A percentile compares a stretch with the other conserved stretches of the same genome.
phyloP scores from a whole-genome alignment of 2,113 vertebrate genomes.

The Lucifuga dentata region DNA sequence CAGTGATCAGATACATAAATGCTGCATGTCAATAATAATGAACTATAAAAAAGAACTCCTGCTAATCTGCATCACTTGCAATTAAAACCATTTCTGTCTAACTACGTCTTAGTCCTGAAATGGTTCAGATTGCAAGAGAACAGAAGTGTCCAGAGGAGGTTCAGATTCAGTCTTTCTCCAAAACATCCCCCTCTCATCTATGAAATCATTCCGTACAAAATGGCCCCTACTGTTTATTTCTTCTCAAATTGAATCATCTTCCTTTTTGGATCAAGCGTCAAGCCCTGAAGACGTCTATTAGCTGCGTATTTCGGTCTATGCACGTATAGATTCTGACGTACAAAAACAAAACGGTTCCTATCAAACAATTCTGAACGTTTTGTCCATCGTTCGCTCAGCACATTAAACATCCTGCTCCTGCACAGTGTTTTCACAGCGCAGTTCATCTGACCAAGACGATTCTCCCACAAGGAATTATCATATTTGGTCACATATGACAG shows the following conservation, averaged over 20 bases:
- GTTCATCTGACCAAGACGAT: conserved; percentile 8
- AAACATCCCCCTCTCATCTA: conserved; percentile 25
- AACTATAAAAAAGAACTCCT: conserved; percentile 48
- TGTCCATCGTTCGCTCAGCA: neutral
- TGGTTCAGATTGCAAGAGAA: conserved; percentile 37
- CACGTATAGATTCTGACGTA: conserved; percentile 59
- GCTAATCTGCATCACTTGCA: conserved; percentile 40
- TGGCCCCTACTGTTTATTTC: conserved; percentile 45
- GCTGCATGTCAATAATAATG: conserved; percentile 66
- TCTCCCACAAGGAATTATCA: conserved; percentile 23
- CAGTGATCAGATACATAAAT: conserved; percentile 75
- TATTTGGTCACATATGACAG: conserved; percentile 55
- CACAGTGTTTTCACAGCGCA: conserved; percentile 8
- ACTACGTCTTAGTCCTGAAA: conserved; percentile 40
- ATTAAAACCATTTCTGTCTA: conserved; percentile 34
- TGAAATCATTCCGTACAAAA: conserved; percentile 67
- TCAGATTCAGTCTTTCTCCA: conserved; percentile 48
- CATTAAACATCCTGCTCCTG: conserved; percentile 17
- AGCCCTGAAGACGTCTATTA: conserved; percentile 25
- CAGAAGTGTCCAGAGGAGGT: conserved; percentile 31
- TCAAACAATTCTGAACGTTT: conserved; percentile 38
- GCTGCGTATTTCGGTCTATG: conserved; percentile 59
- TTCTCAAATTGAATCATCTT: conserved; percentile 32
- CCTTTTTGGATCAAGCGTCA: conserved; percentile 46
- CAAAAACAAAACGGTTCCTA: conserved; percentile 56